These are phyloP conservation scores for Hydrolagus colliei DNA, from an alignment of 2,797 vertebrate genomes.

Conservation along the genomic window DNA sequence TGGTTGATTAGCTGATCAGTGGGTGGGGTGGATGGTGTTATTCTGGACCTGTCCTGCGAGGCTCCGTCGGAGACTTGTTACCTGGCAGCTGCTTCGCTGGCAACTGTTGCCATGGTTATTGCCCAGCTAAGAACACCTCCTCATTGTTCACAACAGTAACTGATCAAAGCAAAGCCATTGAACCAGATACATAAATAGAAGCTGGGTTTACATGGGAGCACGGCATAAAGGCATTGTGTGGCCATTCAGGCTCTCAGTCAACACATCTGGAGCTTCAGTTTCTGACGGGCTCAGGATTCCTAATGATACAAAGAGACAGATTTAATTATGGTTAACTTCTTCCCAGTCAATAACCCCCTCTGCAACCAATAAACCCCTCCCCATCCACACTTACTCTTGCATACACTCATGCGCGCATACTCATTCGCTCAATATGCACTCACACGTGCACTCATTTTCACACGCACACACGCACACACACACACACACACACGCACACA, in stretches of 20 bases:
- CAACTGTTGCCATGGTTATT: constrained; percentile 15
- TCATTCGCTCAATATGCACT: background rate
- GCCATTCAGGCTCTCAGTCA: background rate
- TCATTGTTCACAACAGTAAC: constrained; percentile 12
- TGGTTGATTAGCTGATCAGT: no score
- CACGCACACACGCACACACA: no score
- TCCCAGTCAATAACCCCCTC: no score
- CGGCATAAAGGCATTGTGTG: background rate
- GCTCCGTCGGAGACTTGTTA: background rate
- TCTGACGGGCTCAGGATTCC: no score
- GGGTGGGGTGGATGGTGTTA: no score
- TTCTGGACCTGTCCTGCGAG: no score
- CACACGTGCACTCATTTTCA: no score
- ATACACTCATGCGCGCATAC: background rate
- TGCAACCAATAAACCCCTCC: no score
- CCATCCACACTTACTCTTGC: no score
- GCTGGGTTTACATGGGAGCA: background rate
- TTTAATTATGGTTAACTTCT: no score
- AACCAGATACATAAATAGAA: constrained; percentile 17
- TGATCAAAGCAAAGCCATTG: background rate
- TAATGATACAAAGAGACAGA: no score
- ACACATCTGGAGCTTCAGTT: background rate
- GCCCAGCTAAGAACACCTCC: background rate
- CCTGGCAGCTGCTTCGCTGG: background rate
- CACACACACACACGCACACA: no score